These are phyloP conservation scores for Rhingia rostrata DNA, from an alignment of 2,888 invertebrate genomes.

Conservation along the genomic window DNA sequence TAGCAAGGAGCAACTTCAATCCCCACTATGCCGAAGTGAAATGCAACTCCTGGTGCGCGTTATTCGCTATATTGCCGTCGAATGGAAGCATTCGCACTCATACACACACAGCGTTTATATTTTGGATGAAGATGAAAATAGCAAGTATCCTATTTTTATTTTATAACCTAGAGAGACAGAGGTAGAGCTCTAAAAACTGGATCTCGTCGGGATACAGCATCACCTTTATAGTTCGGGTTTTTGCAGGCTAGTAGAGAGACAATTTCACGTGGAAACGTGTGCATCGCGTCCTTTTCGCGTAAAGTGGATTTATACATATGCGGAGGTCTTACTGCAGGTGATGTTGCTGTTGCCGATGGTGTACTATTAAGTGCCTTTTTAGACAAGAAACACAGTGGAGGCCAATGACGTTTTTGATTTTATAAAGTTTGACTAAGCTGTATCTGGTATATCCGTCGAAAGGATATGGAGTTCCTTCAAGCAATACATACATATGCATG, in stretches of 20 bases:
- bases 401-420: background rate
- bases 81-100: constrained; percentile 49
- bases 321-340: constrained; percentile 27
- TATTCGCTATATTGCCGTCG: constrained; percentile 71
- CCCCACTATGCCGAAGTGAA: constrained; percentile 12
- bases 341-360: constrained; percentile 18
- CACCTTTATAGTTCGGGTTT: constrained; percentile 19
- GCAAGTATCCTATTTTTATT: constrained; percentile 60
- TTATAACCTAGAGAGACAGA: constrained; percentile 53
- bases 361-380: constrained; percentile 37
- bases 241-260: constrained; percentile 39
- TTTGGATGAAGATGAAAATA: background rate
- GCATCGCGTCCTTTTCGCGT: constrained; percentile 56
- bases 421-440: background rate
- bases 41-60: constrained; percentile 67
- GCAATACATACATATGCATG: too few species aligned
- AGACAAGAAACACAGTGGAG: constrained; percentile 42
- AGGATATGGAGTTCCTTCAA: too few species aligned
- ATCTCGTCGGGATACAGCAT: constrained; percentile 19
- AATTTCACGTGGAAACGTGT: constrained; percentile 60
- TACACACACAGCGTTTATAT: background rate
- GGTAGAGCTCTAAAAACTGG: constrained; percentile 8
- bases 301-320: constrained; percentile 71
- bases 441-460: too few species aligned
- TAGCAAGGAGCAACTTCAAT: constrained; percentile 17